These are phyloP conservation scores for Myotis daubentonii DNA, from an alignment of 2,797 vertebrate genomes.

Conservation along the genomic window DNA sequence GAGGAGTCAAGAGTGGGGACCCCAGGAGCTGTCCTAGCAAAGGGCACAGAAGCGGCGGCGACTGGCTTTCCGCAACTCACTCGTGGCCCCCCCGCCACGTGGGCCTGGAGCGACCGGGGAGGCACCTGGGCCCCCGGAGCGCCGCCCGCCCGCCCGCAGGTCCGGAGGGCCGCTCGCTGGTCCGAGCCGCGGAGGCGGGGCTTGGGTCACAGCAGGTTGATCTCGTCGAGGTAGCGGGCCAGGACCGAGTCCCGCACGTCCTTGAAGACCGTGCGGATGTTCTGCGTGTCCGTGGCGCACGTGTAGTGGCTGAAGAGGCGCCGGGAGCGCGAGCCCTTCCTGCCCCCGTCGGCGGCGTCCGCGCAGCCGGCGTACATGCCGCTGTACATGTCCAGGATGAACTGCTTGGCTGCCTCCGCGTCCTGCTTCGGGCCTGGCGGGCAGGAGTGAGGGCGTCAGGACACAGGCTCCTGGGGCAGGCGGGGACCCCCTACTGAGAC, in stretches of 20 bases:
- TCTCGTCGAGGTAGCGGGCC: conserved; percentile 80
- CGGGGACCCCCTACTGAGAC: background rate
- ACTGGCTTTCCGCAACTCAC: background rate
- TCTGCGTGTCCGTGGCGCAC: conserved; percentile 85
- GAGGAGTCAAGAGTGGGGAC: background rate
- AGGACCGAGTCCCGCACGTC: conserved; percentile 82
- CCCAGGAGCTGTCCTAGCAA: background rate
- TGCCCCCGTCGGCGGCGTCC: background rate
- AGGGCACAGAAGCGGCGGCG: no score
- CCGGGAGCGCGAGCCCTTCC: conserved; percentile 52
- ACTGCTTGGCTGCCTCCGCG: conserved; percentile 75
- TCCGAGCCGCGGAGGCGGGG: background rate
- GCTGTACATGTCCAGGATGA: conserved; percentile 79
- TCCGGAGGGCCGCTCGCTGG: background rate
- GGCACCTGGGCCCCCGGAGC: rapidly evolving
- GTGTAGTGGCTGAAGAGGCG: conserved; percentile 83
- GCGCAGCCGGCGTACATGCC: conserved; percentile 66
- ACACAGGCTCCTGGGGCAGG: background rate
- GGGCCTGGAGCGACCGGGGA: background rate
- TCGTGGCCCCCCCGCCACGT: background rate
- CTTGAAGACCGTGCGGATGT: conserved; percentile 82
- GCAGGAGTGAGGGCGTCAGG: background rate
- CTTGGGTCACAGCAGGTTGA: conserved; percentile 79
- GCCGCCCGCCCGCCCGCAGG: background rate
- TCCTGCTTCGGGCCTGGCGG: conserved; percentile 79